Evolutionary conservation across 2,113 vertebrate species (phyloP).

Genomic region (Sitta europaea): DNA sequence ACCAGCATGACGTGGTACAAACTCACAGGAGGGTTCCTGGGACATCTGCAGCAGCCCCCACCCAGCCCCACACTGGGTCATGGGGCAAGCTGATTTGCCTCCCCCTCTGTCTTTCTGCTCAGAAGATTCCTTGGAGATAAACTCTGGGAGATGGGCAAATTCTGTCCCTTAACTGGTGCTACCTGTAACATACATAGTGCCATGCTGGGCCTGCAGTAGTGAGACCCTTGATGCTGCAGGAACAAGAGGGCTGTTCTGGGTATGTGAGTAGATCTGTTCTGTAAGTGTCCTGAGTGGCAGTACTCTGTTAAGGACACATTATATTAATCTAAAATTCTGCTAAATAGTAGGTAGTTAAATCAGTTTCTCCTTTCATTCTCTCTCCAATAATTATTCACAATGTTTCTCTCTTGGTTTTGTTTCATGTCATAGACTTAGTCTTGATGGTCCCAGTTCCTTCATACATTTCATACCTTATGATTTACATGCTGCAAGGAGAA

Average conservation of each 20-base stretch:
- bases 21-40: not conserved
- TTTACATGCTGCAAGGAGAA: not conserved
- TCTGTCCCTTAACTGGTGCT: not conserved
- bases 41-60: not conserved
- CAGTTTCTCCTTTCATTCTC: not conserved
- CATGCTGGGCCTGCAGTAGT: too few relatives aligned
- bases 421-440: not conserved
- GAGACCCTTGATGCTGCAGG: rapidly evolving
- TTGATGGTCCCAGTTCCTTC: not conserved
- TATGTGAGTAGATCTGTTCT: not conserved
- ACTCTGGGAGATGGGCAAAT: not conserved
- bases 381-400: not conserved
- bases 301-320: not conserved
- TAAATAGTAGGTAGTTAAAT: not conserved
- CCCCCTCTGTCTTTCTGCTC: not conserved
- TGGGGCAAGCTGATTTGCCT: rapidly evolving
- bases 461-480: not conserved
- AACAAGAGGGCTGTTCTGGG: not conserved
- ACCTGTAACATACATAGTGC: not conserved
- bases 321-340: not conserved
- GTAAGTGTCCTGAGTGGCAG: not conserved
- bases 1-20: rapidly evolving
- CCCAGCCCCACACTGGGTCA: not conserved
- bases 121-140: not conserved
- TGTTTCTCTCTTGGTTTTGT: not conserved